These are phyloP conservation scores for Acrobasis suavella DNA, from an alignment of 2,888 invertebrate genomes.

Conservation along the genomic window DNA sequence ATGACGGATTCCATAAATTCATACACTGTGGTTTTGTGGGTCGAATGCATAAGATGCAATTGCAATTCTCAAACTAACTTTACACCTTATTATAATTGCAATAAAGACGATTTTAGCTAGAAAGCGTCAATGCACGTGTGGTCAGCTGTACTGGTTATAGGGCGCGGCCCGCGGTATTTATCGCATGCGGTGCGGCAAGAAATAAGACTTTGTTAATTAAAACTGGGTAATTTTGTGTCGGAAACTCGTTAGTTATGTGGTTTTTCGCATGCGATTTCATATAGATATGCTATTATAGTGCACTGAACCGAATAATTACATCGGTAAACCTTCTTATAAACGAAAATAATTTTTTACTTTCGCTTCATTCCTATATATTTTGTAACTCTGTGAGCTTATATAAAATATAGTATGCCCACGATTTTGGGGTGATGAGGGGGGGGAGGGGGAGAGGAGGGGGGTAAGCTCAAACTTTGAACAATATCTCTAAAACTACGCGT, in stretches of 20 bases:
- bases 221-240: background rate
- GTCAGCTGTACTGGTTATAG: slow-evolving; percentile 4
- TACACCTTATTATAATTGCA: background rate
- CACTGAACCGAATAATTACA: background rate
- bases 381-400: too few relatives aligned
- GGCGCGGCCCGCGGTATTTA: slow-evolving; percentile 19
- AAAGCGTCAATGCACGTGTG: background rate
- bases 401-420: too few relatives aligned
- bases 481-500: too few relatives aligned
- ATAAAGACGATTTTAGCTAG: background rate
- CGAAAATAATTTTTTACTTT: too few relatives aligned
- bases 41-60: slow-evolving; percentile 19
- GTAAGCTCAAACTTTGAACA: too few relatives aligned
- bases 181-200: slow-evolving; percentile 9
- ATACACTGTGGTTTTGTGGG: slow-evolving; percentile 6
- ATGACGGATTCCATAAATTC: slow-evolving; percentile 4
- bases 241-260: slow-evolving; percentile 3
- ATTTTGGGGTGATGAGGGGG: too few relatives aligned
- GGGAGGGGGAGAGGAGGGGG: too few relatives aligned
- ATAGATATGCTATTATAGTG: background rate
- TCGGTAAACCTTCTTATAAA: too few relatives aligned
- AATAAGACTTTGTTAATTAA: slow-evolving; percentile 15
- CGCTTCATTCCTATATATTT: too few relatives aligned
- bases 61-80: slow-evolving; percentile 2
- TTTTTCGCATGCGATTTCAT: background rate